Percentiles rank a stretch among this genome's conserved stretches.
Conservation (phyloP, 2,113 vertebrate species). For the Heteronetta atricapilla region DNA sequence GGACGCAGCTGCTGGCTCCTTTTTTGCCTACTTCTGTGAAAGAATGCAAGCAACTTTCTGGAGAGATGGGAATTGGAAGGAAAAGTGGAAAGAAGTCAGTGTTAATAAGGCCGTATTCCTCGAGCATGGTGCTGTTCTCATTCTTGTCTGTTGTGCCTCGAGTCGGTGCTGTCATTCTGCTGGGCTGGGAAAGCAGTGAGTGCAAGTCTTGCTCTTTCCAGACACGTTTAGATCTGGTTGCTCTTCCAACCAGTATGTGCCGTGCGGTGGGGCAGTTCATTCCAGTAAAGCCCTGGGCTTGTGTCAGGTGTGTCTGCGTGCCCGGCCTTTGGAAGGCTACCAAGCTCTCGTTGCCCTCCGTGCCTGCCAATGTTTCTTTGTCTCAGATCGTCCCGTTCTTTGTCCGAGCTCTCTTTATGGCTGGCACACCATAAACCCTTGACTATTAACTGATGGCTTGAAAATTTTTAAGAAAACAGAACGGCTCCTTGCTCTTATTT, state of each 20-base stretch:
- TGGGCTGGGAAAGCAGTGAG: not conserved
- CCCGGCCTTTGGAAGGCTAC: not conserved
- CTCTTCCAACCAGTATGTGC: not conserved
- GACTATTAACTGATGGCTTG: not conserved
- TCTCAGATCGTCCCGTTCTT: not conserved
- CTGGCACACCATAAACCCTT: not conserved
- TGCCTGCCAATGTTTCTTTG: not conserved
- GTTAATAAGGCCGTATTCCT: not conserved
- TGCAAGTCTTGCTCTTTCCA: not conserved
- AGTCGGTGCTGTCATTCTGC: not conserved
- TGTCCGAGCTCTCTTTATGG: not conserved
- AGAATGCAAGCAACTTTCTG: not conserved
- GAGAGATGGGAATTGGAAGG: not conserved
- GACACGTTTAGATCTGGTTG: not conserved
- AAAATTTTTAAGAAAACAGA: slow-evolving; percentile 6
- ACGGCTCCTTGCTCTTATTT: not conserved
- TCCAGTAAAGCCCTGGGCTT: not conserved
- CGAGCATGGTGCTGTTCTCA: not conserved
- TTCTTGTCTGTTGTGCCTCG: not conserved
- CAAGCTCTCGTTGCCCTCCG: not conserved
- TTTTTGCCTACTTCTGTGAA: not conserved
- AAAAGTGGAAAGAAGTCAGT: not conserved
- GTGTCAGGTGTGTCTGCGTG: not conserved
- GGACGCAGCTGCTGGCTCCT: not conserved
- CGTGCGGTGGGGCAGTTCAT: not conserved